Conservation (phyloP, 1,140 invertebrate species). For the Pentalonia nigronervosa region DNA sequence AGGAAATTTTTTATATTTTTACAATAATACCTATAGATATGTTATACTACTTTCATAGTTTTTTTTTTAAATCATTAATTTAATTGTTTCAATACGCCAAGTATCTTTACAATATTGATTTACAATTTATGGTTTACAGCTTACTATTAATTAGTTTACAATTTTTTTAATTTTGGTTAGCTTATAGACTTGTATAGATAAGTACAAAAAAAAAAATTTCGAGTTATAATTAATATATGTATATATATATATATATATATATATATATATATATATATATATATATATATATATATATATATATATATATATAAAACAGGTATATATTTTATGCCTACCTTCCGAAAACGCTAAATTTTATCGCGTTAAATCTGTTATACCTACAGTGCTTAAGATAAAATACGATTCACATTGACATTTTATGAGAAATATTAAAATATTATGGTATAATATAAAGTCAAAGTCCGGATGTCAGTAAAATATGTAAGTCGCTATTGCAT, state of each 20-base stretch:
- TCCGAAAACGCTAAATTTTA: not conserved
- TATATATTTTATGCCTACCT: not conserved
- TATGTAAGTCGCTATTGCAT: not conserved
- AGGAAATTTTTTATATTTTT: not conserved
- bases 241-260: no score
- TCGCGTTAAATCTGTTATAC: not conserved
- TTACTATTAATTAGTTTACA: no score
- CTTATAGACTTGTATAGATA: not conserved
- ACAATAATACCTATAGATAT: not conserved
- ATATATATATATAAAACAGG: no score
- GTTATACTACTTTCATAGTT: no score
- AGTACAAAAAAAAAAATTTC: not conserved
- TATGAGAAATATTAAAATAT: not conserved
- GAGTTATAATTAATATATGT: no score
- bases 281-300: no score
- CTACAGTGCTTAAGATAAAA: not conserved
- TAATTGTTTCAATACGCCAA: no score
- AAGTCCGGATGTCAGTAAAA: not conserved
- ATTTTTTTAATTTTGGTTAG: no score
- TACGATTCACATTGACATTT: not conserved
- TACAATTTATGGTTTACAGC: no score
- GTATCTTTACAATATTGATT: no score
- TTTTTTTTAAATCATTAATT: no score
- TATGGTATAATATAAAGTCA: not conserved
- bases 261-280: no score